phyloP scores from a whole-genome alignment of 2,113 vertebrate species.

The Rhabdomys dilectus region DNA sequence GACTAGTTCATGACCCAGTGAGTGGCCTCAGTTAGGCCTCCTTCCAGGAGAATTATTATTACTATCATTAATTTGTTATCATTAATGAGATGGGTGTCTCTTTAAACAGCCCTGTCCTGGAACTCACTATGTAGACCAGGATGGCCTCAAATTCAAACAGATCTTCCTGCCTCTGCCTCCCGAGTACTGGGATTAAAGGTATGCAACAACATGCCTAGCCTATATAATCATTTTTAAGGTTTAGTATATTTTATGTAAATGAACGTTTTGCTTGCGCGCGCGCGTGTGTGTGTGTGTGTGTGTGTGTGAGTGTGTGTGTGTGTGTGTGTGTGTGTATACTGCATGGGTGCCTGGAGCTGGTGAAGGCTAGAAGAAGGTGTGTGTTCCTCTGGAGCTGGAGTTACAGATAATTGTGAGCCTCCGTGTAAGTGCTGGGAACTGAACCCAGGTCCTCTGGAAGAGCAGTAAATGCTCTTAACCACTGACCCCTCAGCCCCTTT shows the following conservation, averaged over 20 bases:
- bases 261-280: neutral
- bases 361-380: neutral
- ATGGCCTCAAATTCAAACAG: neutral
- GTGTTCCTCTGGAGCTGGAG: neutral
- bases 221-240: neutral
- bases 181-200: neutral
- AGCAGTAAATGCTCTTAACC: neutral
- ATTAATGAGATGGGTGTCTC: neutral
- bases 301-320: neutral
- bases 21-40: neutral
- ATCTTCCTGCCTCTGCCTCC: neutral
- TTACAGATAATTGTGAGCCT: neutral
- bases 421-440: neutral
- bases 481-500: neutral
- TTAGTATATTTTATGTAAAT: neutral
- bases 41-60: neutral
- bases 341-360: neutral
- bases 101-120: neutral
- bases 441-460: neutral
- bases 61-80: neutral
- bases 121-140: neutral
- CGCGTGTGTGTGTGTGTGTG: neutral
- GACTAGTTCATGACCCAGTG: neutral
- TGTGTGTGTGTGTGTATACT: neutral
- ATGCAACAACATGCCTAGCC: neutral